phyloP scores from a whole-genome alignment of 2,888 invertebrate species.

The Capitulum mitella region DNA sequence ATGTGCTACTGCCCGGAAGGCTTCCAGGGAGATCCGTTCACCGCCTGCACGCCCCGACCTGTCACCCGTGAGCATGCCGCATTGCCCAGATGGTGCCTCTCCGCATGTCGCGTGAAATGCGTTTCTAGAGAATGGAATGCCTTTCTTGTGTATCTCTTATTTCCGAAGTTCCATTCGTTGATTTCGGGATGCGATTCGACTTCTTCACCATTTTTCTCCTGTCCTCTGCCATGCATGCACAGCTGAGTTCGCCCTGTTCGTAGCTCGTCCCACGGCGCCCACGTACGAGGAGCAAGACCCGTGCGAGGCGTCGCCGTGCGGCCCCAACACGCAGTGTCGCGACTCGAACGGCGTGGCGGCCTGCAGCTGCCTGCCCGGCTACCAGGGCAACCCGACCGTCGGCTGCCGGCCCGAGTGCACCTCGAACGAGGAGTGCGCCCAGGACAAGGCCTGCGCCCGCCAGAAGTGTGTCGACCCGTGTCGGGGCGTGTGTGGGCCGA shows the following conservation, averaged over 20 bases:
- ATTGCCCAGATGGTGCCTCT: neutral
- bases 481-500: conserved; percentile 41
- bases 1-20: conserved; percentile 65
- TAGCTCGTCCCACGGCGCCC: conserved; percentile 1
- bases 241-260: neutral
- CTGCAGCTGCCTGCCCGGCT: conserved; percentile 61
- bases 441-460: conserved; percentile 67
- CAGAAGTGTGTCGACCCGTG: conserved; percentile 60
- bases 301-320: conserved; percentile 47
- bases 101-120: neutral
- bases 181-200: no score
- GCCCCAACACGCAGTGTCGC: conserved; percentile 54
- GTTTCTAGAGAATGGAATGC: no score
- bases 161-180: no score
- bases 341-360: conserved; percentile 47
- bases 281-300: conserved; percentile 23
- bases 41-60: conserved; percentile 50
- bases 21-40: conserved; percentile 66
- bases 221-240: neutral
- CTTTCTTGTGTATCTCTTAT: no score
- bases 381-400: conserved; percentile 52
- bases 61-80: conserved; percentile 12
- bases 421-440: conserved; percentile 70
- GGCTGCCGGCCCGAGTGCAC: conserved; percentile 66
- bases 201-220: neutral